A percentile compares a stretch with the other conserved stretches of the same genome.
Evolutionary conservation across 2,888 invertebrate species (phyloP).

Genomic region (Smittia sp.): DNA sequence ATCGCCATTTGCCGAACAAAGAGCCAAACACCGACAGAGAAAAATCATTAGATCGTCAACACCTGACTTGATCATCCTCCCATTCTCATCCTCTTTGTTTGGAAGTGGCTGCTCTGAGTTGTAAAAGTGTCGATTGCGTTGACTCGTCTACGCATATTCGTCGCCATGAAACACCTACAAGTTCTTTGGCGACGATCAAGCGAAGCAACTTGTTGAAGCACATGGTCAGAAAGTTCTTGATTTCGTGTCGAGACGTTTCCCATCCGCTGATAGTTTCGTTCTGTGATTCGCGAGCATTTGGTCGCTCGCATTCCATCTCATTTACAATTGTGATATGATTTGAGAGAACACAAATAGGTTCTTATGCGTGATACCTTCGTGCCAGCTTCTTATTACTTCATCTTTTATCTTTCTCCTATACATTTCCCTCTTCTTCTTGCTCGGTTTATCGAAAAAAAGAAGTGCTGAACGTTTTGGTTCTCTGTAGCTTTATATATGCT

Average conservation of each 20-base stretch:
- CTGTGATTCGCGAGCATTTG: not conserved
- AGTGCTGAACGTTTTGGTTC: constrained; percentile 19
- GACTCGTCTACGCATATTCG: too few species aligned
- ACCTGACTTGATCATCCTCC: too few species aligned
- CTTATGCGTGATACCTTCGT: constrained; percentile 20
- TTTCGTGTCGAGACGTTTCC: too few species aligned
- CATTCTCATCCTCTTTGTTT: too few species aligned
- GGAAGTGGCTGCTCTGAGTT: too few species aligned
- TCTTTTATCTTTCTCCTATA: constrained; percentile 28
- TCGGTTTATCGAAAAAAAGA: constrained; percentile 35
- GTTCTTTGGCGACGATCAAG: too few species aligned
- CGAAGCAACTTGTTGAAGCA: too few species aligned
- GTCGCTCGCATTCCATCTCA: not conserved
- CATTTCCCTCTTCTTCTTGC: constrained; percentile 14
- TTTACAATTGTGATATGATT: constrained; percentile 22
- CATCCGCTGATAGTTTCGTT: too few species aligned
- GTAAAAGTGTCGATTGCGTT: too few species aligned
- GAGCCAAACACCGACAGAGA: not conserved
- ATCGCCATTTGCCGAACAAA: constrained; percentile 4
- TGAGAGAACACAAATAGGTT: constrained; percentile 12
- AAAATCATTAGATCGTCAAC: not conserved
- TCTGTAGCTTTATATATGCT: constrained; percentile 24
- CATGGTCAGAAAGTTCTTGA: too few species aligned
- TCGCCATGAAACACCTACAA: too few species aligned
- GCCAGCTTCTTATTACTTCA: constrained; percentile 20